Conservation (phyloP, 2,888 invertebrate species). For the Drosophila mulleri region DNA sequence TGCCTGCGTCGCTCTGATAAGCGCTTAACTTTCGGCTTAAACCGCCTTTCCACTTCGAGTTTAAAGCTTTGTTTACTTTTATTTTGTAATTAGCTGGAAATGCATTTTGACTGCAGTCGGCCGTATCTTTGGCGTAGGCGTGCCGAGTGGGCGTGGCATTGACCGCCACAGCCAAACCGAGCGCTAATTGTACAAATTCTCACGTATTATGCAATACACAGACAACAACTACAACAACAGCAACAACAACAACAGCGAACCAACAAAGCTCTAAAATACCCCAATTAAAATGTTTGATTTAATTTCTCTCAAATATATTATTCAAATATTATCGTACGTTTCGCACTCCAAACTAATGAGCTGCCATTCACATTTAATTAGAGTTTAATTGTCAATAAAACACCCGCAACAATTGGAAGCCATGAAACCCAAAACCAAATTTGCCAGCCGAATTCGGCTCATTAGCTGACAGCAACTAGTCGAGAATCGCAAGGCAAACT, state of each 20-base stretch:
- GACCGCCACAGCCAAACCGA: slow-evolving; percentile 9
- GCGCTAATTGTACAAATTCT: slow-evolving; percentile 46
- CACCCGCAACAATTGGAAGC: neutral
- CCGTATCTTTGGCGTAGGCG: slow-evolving; percentile 11
- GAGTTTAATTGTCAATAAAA: slow-evolving; percentile 9
- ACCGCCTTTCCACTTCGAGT: neutral
- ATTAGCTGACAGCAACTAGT: neutral
- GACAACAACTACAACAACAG: neutral
- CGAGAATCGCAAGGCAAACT: neutral
- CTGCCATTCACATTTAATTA: slow-evolving; percentile 1
- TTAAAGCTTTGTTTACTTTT: slow-evolving; percentile 52
- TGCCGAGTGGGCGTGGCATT: slow-evolving; percentile 34
- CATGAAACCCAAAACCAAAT: neutral
- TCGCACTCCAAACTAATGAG: slow-evolving; percentile 6
- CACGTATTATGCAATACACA: slow-evolving; percentile 32
- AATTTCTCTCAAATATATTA: neutral
- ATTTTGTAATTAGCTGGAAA: slow-evolving; percentile 54
- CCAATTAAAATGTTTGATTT: slow-evolving; percentile 7
- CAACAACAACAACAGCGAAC: neutral
- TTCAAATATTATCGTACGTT: neutral
- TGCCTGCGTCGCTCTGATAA: slow-evolving; percentile 52
- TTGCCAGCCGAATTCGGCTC: neutral
- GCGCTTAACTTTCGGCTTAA: slow-evolving; percentile 40
- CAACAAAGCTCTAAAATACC: neutral
- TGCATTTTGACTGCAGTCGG: slow-evolving; percentile 11